Evolutionary conservation across 2,113 vertebrate genomes (phyloP).

Genomic region (Poeciliopsis retropinna): DNA sequence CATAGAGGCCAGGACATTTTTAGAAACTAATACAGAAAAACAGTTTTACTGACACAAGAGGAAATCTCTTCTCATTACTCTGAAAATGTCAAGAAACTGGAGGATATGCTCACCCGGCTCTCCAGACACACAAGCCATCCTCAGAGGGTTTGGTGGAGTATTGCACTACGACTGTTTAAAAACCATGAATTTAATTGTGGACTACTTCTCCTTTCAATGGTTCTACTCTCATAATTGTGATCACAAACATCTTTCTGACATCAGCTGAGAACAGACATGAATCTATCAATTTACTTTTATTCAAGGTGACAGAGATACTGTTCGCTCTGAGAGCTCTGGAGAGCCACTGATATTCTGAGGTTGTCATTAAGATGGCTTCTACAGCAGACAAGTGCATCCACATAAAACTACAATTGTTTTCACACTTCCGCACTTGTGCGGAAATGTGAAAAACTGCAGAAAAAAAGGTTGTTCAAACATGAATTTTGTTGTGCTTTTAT

Average conservation of each 20-base stretch:
- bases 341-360: slow-evolving; percentile 44
- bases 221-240: background rate
- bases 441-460: slow-evolving; percentile 7
- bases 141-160: background rate
- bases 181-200: background rate
- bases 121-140: slow-evolving; percentile 7
- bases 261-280: slow-evolving; percentile 13
- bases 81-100: slow-evolving; percentile 41
- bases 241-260: background rate
- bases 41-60: slow-evolving; percentile 16
- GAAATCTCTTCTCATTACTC: slow-evolving; percentile 30
- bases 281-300: background rate
- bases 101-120: background rate
- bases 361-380: slow-evolving; percentile 47
- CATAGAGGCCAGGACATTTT: slow-evolving; percentile 31
- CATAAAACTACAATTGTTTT: slow-evolving; percentile 50
- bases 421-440: slow-evolving; percentile 19
- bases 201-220: background rate
- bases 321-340: slow-evolving; percentile 1
- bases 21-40: slow-evolving; percentile 18
- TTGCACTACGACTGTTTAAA: slow-evolving; percentile 4
- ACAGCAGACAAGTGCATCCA: slow-evolving; percentile 43
- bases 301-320: slow-evolving; percentile 8
- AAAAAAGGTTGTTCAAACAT: background rate
- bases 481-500: background rate